A percentile compares a stretch with the other conserved stretches of the same genome.
Evolutionary conservation across 2,113 vertebrate genomes (phyloP).

Genomic region (Bos taurus): DNA sequence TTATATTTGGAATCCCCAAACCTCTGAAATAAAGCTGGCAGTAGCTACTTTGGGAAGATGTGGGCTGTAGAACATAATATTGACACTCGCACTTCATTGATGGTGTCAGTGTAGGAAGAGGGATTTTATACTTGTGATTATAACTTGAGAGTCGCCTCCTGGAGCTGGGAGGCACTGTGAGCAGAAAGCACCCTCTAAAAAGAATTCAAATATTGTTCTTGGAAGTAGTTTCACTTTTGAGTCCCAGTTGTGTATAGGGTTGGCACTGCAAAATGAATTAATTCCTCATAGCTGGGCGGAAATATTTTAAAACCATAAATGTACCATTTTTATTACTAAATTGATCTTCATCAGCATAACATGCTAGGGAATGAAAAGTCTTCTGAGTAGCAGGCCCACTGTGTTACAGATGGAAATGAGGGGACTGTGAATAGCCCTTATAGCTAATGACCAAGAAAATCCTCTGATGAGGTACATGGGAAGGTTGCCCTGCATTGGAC

Average conservation of each 20-base stretch:
- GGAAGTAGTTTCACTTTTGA: background rate
- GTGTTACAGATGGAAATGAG: background rate
- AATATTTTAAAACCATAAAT: slow-evolving; percentile 62
- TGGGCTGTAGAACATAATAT: background rate
- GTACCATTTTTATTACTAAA: slow-evolving; percentile 62
- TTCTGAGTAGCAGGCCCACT: background rate
- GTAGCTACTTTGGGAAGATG: background rate
- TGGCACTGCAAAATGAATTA: slow-evolving; percentile 30
- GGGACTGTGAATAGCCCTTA: background rate
- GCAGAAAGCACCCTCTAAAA: background rate
- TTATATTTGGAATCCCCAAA: background rate
- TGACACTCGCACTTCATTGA: background rate
- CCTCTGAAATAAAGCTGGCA: background rate
- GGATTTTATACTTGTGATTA: slow-evolving; percentile 26
- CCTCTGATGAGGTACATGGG: background rate
- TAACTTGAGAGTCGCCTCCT: background rate
- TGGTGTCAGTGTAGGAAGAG: background rate
- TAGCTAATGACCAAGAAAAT: background rate
- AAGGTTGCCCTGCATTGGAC: background rate
- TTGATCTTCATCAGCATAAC: slow-evolving; percentile 17
- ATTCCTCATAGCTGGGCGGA: slow-evolving; percentile 68
- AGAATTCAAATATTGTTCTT: rapidly evolving
- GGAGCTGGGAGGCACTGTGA: background rate
- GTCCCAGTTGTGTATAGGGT: background rate
- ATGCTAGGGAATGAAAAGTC: background rate